phyloP scores from a whole-genome alignment of 2,888 invertebrate genomes.

The Brachylomia viminalis region DNA sequence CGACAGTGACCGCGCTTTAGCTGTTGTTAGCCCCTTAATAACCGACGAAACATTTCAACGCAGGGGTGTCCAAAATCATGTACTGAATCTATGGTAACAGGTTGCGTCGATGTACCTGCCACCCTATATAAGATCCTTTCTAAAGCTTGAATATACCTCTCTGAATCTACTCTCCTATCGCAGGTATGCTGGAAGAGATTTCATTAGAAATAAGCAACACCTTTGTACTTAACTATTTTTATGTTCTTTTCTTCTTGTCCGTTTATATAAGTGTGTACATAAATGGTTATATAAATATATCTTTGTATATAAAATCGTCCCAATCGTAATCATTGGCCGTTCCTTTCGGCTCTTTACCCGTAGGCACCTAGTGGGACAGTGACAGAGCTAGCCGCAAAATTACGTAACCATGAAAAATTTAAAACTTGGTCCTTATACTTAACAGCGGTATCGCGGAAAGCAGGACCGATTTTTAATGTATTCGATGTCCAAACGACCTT shows the following conservation, averaged over 20 bases:
- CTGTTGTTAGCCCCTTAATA: too few relatives aligned
- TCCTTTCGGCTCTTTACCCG: neutral
- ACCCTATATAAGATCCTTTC: neutral
- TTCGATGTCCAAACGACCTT: conserved; percentile 6
- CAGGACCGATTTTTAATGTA: neutral
- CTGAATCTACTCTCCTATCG: too few relatives aligned
- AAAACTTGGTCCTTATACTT: neutral
- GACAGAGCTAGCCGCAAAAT: neutral
- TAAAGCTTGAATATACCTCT: neutral
- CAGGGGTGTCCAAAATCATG: too few relatives aligned
- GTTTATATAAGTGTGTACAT: too few relatives aligned
- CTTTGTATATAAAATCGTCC: neutral
- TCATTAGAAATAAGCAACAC: too few relatives aligned
- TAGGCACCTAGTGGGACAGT: neutral
- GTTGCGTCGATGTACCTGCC: too few relatives aligned
- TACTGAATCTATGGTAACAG: neutral
- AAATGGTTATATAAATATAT: too few relatives aligned
- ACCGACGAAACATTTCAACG: too few relatives aligned
- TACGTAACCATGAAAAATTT: neutral
- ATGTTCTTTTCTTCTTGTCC: too few relatives aligned
- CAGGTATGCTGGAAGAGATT: too few relatives aligned
- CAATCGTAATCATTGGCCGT: neutral
- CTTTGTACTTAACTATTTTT: too few relatives aligned
- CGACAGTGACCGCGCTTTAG: too few relatives aligned
- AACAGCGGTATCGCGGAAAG: neutral